Evolutionary conservation across 2,797 vertebrate species (phyloP), one percentile per base, ranked within the genome.

Genomic region (Tokudaia tokunoshimensis): DNA sequence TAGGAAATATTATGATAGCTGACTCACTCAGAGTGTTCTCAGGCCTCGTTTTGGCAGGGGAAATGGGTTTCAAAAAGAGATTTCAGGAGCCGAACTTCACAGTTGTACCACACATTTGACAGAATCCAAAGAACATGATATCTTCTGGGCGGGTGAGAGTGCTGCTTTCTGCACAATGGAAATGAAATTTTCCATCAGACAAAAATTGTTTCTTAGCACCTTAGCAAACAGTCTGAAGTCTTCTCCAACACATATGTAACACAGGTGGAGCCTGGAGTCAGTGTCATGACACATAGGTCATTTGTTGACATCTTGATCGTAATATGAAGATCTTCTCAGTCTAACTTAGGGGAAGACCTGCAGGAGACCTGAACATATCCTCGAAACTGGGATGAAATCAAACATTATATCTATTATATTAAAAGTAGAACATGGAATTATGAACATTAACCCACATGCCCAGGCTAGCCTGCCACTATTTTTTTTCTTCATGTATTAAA

Each of bases 81-180:
- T 80, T 97, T 81, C 82, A 72, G 94, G 92, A 96, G 91, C 67
- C 75, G 55, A 97, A 91, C 81, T 89, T 95, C 67, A 94, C 67
- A 95, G 74, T 74, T 86, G 7, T 91, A 92, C 96, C 96, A 94
- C 55, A 97, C 87, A 31, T 88, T 97, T 95, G 67, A 92, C 59
- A 84, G 75, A 89, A 67, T 91, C 79, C 34, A 80, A 94, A 93
- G 37, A 90, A 94, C n/a, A 76, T 83, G 17, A 83, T 92, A 79
- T 92, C 31, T 85, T 86, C 63, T 47, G 70, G 24, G 47, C 13
- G 63, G 89, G 84, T 89, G 59, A 67, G 55, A 95, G n/a, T 52
- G 14, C 50, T 91, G 13, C 22, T 34, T 67, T 91, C 85, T 86
- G n/a, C 50, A 72, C 22, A 89, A 92, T 63, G 31, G n/a, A 95